A percentile compares a stretch with the other conserved stretches of the same genome.
These are phyloP conservation scores for Pyrocoelia pectoralis DNA, from an alignment of 2,888 invertebrate species.

Conservation along the genomic window DNA sequence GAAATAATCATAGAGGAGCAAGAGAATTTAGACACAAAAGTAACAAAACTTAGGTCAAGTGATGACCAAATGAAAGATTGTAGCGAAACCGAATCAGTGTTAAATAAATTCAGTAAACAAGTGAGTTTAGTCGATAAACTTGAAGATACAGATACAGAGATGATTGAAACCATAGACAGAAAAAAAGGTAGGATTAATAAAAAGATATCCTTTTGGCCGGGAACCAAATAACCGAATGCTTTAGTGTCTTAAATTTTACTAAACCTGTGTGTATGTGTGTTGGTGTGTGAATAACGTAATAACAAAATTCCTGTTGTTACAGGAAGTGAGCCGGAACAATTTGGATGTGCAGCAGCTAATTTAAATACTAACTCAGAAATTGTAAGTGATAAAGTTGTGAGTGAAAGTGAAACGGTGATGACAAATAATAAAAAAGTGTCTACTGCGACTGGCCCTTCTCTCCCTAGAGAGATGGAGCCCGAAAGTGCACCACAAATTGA, in stretches of 20 bases:
- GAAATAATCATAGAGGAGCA: conserved; percentile 1
- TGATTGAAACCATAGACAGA: conserved; percentile 52
- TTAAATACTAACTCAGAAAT: conserved; percentile 36
- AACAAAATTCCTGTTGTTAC: conserved; percentile 48
- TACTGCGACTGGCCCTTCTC: conserved; percentile 71
- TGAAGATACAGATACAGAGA: conserved; percentile 31
- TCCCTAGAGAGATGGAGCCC: conserved; percentile 61
- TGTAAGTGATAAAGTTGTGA: conserved; percentile 38
- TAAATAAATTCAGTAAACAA: conserved; percentile 53
- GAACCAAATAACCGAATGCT: conserved; percentile 63
- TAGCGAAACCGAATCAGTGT: conserved; percentile 58
- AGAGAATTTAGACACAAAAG: conserved; percentile 17
- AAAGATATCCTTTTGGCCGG: conserved; percentile 79
- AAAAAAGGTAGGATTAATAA: conserved; percentile 76
- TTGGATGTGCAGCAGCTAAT: neutral
- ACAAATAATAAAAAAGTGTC: conserved; percentile 59
- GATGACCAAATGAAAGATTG: conserved; percentile 57
- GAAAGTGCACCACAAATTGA: neutral
- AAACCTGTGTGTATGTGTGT: conserved; percentile 34
- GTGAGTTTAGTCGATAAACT: conserved; percentile 46
- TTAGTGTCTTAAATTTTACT: conserved; percentile 44
- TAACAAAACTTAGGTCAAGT: conserved; percentile 45
- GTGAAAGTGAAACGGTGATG: conserved; percentile 33
- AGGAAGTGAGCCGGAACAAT: conserved; percentile 47
- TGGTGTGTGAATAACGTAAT: conserved; percentile 39